Evolutionary conservation across 2,888 invertebrate genomes (phyloP).

Genomic region (Epirrita christyi): DNA sequence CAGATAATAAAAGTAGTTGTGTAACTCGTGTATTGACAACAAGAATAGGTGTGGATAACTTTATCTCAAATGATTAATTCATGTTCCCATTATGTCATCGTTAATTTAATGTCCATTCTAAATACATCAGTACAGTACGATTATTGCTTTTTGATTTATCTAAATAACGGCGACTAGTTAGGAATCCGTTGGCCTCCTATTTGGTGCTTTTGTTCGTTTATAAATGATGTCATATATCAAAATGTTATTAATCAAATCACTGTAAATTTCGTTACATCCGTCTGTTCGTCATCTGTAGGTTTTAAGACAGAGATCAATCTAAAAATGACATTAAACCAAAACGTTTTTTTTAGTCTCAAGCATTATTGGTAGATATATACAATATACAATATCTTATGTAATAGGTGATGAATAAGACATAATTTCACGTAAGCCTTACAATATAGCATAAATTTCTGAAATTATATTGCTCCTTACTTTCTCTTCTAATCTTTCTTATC

Average conservation of each 20-base stretch:
- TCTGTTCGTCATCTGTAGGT: too few relatives aligned
- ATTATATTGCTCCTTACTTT: not conserved
- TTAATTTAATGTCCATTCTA: slow-evolving; percentile 66
- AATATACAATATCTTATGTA: too few relatives aligned
- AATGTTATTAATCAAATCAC: too few relatives aligned
- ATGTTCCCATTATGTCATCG: slow-evolving; percentile 59
- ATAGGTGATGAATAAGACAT: too few relatives aligned
- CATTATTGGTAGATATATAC: too few relatives aligned
- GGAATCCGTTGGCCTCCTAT: slow-evolving; percentile 24
- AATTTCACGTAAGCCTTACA: too few relatives aligned
- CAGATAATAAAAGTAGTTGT: not conserved
- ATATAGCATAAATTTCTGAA: not conserved
- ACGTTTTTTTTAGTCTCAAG: too few relatives aligned
- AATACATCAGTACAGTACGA: slow-evolving; percentile 64
- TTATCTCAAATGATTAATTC: slow-evolving; percentile 58
- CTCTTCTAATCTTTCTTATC: too few relatives aligned
- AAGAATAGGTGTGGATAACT: slow-evolving; percentile 38
- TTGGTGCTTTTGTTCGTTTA: slow-evolving; percentile 2
- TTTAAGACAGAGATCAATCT: too few relatives aligned
- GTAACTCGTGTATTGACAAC: slow-evolving; percentile 15
- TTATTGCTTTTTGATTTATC: slow-evolving; percentile 67
- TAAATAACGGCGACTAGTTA: slow-evolving; percentile 12
- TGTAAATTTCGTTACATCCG: too few relatives aligned
- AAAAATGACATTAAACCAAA: too few relatives aligned
- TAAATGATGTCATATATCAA: slow-evolving; percentile 1